Conservation (phyloP, 2,113 vertebrate species). For the Eublepharis macularius region DNA sequence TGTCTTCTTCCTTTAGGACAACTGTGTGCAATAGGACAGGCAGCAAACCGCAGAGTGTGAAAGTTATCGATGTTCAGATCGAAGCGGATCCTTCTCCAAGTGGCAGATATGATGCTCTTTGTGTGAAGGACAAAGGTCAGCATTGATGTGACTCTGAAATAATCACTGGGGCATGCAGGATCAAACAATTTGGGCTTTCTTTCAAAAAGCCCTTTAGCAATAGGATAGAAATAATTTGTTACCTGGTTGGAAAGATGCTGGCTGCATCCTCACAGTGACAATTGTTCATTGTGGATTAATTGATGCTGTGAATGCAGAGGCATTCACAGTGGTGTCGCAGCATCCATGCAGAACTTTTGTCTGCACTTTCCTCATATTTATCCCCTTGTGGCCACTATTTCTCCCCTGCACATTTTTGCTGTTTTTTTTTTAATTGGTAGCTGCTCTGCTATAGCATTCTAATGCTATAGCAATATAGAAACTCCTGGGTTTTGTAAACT, state of each 20-base stretch:
- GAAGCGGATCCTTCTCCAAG: slow-evolving; percentile 77
- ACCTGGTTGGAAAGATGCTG: background rate
- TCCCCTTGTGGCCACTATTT: no score
- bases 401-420: no score
- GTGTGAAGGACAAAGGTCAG: slow-evolving; percentile 92
- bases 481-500: no score
- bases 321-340: no score
- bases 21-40: slow-evolving; percentile 83
- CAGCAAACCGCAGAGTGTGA: slow-evolving; percentile 72
- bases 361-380: no score
- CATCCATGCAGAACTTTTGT: no score
- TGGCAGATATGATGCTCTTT: slow-evolving; percentile 80
- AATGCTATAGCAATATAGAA: no score
- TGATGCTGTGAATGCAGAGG: no score
- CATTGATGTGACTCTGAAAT: slow-evolving; percentile 35
- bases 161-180: slow-evolving; percentile 26
- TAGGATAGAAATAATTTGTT: background rate
- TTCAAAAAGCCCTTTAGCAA: background rate
- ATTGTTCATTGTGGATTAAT: no score
- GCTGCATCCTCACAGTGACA: no score
- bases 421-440: no score
- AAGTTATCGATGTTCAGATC: slow-evolving; percentile 83
- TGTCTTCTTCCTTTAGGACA: slow-evolving; percentile 76
- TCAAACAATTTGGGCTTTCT: background rate
- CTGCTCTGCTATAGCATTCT: no score